Evolutionary conservation across 1,140 invertebrate species (phyloP).

Genomic region (Halyomorpha halys): DNA sequence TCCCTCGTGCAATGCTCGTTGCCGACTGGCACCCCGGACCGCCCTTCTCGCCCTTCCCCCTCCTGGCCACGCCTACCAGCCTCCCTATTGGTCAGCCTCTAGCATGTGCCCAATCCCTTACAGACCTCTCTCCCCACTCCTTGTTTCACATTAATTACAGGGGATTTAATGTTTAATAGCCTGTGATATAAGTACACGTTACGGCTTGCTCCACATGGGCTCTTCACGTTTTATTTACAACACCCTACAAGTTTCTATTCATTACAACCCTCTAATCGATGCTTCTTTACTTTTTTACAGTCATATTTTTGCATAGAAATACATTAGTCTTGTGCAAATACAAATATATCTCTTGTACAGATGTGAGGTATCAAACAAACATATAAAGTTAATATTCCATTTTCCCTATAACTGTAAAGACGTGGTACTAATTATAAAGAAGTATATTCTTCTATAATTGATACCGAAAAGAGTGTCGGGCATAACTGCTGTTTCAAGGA

Average conservation of each 20-base stretch:
- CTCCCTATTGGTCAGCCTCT: too few species aligned
- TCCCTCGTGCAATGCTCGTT: constrained; percentile 1
- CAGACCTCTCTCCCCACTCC: not conserved
- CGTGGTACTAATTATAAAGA: too few species aligned
- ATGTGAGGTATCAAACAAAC: too few species aligned
- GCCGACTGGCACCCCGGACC: not conserved
- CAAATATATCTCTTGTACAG: too few species aligned
- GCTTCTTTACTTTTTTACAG: not conserved
- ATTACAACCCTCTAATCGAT: not conserved
- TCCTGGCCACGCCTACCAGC: not conserved
- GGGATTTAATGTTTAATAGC: constrained; percentile 20
- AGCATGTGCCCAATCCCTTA: not conserved
- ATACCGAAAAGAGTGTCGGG: too few species aligned
- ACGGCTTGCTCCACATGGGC: constrained; percentile 14
- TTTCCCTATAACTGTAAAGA: too few species aligned
- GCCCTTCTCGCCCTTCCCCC: constrained; percentile 1
- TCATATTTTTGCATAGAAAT: too few species aligned
- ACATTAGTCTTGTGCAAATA: too few species aligned
- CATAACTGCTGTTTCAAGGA: too few species aligned
- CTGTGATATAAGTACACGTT: constrained; percentile 16
- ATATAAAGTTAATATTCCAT: too few species aligned
- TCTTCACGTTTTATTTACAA: constrained; percentile 10
- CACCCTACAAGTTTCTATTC: constrained; percentile 5
- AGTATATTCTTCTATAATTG: too few species aligned
- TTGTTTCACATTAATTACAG: constrained; percentile 21